These are phyloP conservation scores for Trachelus troglodyta DNA, from an alignment of 2,888 invertebrate species.

Conservation along the genomic window DNA sequence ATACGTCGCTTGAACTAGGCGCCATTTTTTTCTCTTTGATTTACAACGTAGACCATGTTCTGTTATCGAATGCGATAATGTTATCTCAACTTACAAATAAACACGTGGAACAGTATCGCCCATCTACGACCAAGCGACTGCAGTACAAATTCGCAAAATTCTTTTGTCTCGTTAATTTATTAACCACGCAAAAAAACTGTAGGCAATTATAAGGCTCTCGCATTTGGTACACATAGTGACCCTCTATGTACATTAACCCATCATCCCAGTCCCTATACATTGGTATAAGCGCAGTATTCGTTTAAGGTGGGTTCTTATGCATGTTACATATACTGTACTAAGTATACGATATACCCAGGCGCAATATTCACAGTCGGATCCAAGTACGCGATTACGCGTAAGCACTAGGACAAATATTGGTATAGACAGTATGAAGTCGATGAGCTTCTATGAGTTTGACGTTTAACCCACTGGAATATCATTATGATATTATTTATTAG, in stretches of 20 bases:
- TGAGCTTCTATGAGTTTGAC: background rate
- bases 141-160: background rate
- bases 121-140: background rate
- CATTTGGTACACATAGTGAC: background rate
- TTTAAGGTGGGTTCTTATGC: background rate
- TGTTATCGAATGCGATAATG: background rate
- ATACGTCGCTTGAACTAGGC: background rate
- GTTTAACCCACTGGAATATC: background rate
- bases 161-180: background rate
- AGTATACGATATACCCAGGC: no score
- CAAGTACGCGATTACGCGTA: no score
- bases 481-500: background rate
- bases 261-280: background rate
- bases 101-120: background rate
- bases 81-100: background rate
- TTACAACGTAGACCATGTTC: no score
- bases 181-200: background rate
- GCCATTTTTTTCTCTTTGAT: background rate
- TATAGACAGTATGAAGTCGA: background rate
- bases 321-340: no score
- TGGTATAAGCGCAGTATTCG: background rate
- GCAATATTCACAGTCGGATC: no score
- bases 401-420: no score
- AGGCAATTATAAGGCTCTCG: background rate
- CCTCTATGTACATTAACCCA: background rate